phyloP scores from a whole-genome alignment of 2,113 vertebrate genomes.

The Pachycephala philippinensis region DNA sequence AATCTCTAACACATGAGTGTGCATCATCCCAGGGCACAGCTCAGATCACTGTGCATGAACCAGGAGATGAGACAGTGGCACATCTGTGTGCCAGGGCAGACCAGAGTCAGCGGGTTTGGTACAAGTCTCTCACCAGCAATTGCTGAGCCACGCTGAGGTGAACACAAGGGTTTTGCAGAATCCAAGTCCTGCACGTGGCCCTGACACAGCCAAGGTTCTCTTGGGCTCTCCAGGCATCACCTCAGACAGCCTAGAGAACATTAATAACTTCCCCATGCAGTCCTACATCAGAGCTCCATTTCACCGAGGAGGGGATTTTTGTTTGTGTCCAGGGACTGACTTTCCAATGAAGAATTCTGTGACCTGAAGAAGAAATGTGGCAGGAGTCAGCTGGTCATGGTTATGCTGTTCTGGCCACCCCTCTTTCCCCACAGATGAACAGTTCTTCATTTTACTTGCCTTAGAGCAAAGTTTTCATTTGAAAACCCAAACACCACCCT shows the following conservation, averaged over 20 bases:
- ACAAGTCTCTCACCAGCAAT: background rate
- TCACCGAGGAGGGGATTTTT: background rate
- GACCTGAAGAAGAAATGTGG: background rate
- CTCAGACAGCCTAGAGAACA: background rate
- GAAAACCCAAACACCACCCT: background rate
- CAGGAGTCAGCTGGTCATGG: background rate
- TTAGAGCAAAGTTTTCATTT: background rate
- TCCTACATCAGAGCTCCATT: background rate
- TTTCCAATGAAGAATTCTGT: background rate
- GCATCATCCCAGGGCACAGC: background rate
- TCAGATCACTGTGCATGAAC: too few species aligned
- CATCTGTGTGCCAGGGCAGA: background rate
- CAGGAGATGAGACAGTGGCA: background rate
- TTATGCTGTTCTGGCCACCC: background rate
- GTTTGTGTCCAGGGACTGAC: background rate
- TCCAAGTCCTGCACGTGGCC: background rate
- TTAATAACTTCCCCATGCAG: background rate
- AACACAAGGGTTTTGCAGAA: background rate
- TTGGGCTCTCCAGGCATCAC: background rate
- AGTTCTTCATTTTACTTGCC: background rate
- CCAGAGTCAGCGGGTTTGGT: accelerated
- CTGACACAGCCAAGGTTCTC: background rate
- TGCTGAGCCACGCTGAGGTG: background rate
- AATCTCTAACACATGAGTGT: background rate
- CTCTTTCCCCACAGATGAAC: background rate